phyloP scores from a whole-genome alignment of 2,888 invertebrate species.

The Dryobotodes eremita region DNA sequence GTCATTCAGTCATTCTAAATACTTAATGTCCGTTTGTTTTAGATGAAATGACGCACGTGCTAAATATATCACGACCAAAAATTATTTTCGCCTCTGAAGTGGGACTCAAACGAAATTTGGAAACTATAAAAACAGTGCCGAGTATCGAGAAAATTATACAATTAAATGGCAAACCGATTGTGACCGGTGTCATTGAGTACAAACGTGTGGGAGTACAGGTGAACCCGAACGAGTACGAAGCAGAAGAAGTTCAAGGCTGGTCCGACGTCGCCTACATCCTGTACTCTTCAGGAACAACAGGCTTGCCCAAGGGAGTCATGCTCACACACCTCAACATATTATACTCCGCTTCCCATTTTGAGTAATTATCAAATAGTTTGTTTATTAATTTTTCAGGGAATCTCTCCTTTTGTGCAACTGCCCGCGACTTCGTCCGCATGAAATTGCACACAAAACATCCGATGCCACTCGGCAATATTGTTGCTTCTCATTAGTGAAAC shows the following conservation, averaged over 20 bases:
- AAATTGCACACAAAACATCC: background rate
- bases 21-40: constrained; percentile 49
- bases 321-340: constrained; percentile 90
- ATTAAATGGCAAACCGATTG: constrained; percentile 89
- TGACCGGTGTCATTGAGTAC: constrained; percentile 64
- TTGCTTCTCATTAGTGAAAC: background rate
- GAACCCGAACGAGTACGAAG: constrained; percentile 67
- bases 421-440: background rate
- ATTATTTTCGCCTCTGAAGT: constrained; percentile 91
- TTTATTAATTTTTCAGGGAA: background rate
- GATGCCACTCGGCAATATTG: background rate
- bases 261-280: constrained; percentile 82
- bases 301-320: constrained; percentile 94
- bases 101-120: constrained; percentile 72
- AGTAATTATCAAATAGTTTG: constrained; percentile 69
- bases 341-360: constrained; percentile 88
- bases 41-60: constrained; percentile 89
- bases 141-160: constrained; percentile 90
- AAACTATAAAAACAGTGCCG: constrained; percentile 69
- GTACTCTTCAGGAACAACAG: constrained; percentile 94
- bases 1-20: background rate
- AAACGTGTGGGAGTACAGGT: constrained; percentile 59
- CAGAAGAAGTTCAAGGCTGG: constrained; percentile 72
- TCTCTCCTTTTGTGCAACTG: background rate
- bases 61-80: constrained; percentile 92